A percentile compares a stretch with the other conserved stretches of the same genome.
Conservation (phyloP, 2,113 vertebrate species). For the Chelonoidis abingdonii region DNA sequence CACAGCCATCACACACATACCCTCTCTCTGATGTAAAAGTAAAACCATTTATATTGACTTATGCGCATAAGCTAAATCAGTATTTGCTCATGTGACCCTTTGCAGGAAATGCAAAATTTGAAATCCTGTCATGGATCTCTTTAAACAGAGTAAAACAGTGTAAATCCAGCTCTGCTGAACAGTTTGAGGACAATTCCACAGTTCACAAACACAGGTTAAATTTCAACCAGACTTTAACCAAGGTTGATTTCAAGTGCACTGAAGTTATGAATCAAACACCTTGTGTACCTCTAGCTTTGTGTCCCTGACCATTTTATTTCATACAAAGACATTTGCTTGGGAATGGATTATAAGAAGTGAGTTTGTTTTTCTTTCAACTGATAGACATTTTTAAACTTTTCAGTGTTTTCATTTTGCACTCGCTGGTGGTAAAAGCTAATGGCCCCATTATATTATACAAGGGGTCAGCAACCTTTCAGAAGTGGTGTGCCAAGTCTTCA, state of each 20-base stretch:
- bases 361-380: not conserved
- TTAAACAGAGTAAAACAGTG: not conserved
- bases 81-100: not conserved
- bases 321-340: not conserved
- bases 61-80: rapidly evolving
- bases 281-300: not conserved
- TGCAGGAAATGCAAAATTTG: not conserved
- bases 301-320: not conserved
- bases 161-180: not conserved
- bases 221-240: conserved; percentile 14
- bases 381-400: not conserved
- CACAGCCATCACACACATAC: not conserved
- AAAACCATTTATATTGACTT: not conserved
- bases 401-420: not conserved
- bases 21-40: not conserved
- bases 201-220: not conserved
- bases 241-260: not conserved
- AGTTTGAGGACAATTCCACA: not conserved
- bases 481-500: too few relatives aligned
- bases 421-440: not conserved
- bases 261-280: not conserved
- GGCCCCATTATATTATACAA: not conserved
- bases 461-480: too few relatives aligned
- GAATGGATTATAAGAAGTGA: not conserved
- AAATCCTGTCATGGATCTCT: not conserved